phyloP scores from a whole-genome alignment of 2,113 vertebrate species.

The Oryzias melastigma region DNA sequence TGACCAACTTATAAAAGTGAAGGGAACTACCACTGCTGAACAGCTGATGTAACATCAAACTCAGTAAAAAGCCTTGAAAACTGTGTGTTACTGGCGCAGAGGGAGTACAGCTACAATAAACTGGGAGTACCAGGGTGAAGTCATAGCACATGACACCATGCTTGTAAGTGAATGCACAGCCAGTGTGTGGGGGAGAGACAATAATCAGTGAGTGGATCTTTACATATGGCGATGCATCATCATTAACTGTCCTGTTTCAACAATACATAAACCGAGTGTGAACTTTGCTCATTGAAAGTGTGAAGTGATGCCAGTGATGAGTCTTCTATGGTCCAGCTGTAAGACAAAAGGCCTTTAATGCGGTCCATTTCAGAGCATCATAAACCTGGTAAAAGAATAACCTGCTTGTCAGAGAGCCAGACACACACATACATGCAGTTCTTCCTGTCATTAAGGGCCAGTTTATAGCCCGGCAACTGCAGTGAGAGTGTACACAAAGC shows the following conservation, averaged over 20 bases:
- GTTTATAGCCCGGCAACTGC: conserved; percentile 75
- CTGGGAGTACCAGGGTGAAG: conserved; percentile 55
- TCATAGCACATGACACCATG: conserved; percentile 57
- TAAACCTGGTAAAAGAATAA: conserved; percentile 81
- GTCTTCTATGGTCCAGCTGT: conserved; percentile 52
- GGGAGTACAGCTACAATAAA: conserved; percentile 41
- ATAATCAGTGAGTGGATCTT: conserved; percentile 4
- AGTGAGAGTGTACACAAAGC: conserved; percentile 68
- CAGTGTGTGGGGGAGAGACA: conserved; percentile 40
- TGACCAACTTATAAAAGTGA: conserved; percentile 17
- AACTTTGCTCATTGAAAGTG: conserved; percentile 74
- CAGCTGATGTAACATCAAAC: conserved; percentile 53
- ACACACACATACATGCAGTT: conserved; percentile 23
- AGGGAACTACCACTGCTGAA: conserved; percentile 21
- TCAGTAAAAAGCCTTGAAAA: conserved; percentile 59
- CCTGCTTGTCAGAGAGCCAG: conserved; percentile 53
- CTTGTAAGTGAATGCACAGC: conserved; percentile 47
- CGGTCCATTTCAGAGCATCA: conserved; percentile 60
- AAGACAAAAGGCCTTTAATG: conserved; percentile 72
- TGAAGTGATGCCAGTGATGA: conserved; percentile 77
- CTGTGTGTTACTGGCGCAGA: conserved; percentile 45
- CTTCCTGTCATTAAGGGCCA: conserved; percentile 74
- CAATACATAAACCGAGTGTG: conserved; percentile 60
- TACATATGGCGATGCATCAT: conserved; percentile 42
- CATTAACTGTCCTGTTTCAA: conserved; percentile 63